Conservation (phyloP, 2,113 vertebrate species). For the Dicaeum eximium region DNA sequence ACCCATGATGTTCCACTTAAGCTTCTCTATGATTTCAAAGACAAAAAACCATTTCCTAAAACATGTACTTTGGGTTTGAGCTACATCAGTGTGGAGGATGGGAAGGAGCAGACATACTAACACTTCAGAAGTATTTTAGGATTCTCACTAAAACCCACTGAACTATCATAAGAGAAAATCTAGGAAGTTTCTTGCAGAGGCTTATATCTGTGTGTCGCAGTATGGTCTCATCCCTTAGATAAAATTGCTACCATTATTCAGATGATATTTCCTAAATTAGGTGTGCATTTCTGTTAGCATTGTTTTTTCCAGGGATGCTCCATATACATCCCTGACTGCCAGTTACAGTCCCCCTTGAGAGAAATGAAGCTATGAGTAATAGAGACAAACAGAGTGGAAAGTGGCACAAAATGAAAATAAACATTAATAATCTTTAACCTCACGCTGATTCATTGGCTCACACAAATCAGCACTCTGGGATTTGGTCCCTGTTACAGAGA, state of each 20-base stretch:
- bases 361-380: background rate
- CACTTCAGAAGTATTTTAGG: background rate
- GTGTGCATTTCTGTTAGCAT: background rate
- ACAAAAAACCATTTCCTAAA: background rate
- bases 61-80: background rate
- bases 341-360: background rate
- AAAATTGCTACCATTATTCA: background rate
- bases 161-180: background rate
- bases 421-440: constrained; percentile 15
- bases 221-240: background rate
- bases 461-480: background rate
- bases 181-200: background rate
- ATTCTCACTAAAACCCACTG: background rate
- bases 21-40: background rate
- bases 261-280: background rate
- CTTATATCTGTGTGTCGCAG: background rate
- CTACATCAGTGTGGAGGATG: background rate
- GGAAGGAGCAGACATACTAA: background rate
- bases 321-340: background rate
- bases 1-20: background rate
- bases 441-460: background rate
- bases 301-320: background rate
- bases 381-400: background rate
- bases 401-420: background rate
- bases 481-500: background rate